Base-by-base conservation (phyloP, 2,797 vertebrate species). In the Eulemur coronatus region DNA sequence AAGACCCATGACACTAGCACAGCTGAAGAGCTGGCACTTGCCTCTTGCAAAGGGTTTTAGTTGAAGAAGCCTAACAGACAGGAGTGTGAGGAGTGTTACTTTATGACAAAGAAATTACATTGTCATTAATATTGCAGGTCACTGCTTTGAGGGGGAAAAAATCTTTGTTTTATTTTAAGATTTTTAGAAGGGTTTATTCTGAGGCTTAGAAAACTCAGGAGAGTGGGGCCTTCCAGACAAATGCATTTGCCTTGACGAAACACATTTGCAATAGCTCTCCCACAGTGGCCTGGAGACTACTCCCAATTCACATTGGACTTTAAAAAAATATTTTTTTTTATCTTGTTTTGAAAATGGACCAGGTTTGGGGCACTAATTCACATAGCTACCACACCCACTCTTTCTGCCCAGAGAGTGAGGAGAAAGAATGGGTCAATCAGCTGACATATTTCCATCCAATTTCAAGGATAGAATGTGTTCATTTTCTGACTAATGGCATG, bases 361-460 rank as follows among this genome's bases (percentile, higher is more conserved):
- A 97, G 96, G 98, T 99, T 98, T 78, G 82, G 79, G 98, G 99
- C 99, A 98, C 99, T 99, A 99, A 99, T 99, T 99, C 99, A 97
- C 98, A 97, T 95, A 89, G 98, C 98, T 98, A 98, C 99, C 99
- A 99, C 99, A 99, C 99, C 99, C 98, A 98, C 98, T 98, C 98
- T 98, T 98, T 98, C 98, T 99, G 98, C 98, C 98, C 98, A 98
- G 99, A 99, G 99, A 99, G 99, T 98, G 98, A 99, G 99, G 99
- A 99, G 99, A 99, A 98, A 99, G 99, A 99, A 99, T 98, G 96
- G 99, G 99, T 99, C 99, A 99, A 99, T 99, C 99, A 99, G 99
- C 99, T 99, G 99, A 99, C 99, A 99, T 99, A 99, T 99, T 99
- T 99, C 99, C 99, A 99, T 99, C 99, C 99, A 99, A 99, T 99